Base-by-base conservation (phyloP, 2,113 vertebrate genomes). In the Dipodomys spectabilis region DNA sequence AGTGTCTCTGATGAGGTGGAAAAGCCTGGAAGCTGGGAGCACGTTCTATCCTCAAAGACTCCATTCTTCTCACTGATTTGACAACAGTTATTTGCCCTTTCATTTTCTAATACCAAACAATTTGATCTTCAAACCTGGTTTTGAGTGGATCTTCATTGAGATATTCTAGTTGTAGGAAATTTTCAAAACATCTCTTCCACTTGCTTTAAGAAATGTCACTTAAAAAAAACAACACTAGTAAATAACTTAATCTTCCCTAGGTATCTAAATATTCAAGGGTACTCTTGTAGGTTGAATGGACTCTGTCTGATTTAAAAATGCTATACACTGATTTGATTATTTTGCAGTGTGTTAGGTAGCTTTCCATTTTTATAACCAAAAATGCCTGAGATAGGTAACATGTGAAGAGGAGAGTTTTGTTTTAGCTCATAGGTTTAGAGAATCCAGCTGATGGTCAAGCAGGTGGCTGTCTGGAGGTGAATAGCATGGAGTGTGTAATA, bases 131-230 rank as follows among this genome's bases (percentile, higher is more conserved):
- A 69, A 60, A 95, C 71, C 91, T 88, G 35, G 68, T 79, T 97
- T 97, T 94, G 95, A 85, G 71, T 90, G 79, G 12, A 35, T 64
- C 82, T 95, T 75, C 57, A 32, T 81, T 81, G 64, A 28, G 81
- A 88, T 93, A 88, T 88, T 95, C 77, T 92, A 80, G 95, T 95
- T 94, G 95, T 96, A 71, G 90, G 53, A 94, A 89, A 44, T 95
- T 97, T 93, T 45, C 93, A 96, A 97, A 97, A 90, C 32, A 86
- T 96, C 94, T 96, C 96, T 89, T 91, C 44, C 15, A 6, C 19
- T 13, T 7, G 2, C 2, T 6, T 1, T 16, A 57, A 16, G 53
- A 16, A 57, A 16, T 18, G 15, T 57, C 13, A 19, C 82, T 4
- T 25, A 11, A 94, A 90, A 72, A 94, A 57, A 86, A 92, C 97